Evolutionary conservation across 2,888 invertebrate genomes (phyloP).

Genomic region (Drosophila limbata): DNA sequence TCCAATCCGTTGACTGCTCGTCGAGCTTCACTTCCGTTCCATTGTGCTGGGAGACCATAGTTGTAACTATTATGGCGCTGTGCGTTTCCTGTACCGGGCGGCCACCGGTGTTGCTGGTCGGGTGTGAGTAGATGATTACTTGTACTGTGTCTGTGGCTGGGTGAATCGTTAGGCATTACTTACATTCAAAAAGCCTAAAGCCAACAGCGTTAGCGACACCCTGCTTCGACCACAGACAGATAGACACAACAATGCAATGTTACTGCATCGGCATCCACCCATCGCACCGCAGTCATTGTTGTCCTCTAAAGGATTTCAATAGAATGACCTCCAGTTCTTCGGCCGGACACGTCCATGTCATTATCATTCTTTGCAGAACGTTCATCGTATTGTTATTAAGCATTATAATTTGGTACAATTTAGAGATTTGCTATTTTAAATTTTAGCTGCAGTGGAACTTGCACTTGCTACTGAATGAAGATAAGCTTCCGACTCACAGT

Average conservation of each 20-base stretch:
- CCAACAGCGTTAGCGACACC: constrained; percentile 40
- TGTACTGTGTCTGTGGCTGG: background rate
- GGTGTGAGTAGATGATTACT: background rate
- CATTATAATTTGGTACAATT: constrained; percentile 52
- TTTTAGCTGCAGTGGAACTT: constrained; percentile 14
- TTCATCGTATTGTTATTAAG: constrained; percentile 40
- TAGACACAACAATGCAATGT: constrained; percentile 37
- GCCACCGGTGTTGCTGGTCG: constrained; percentile 13
- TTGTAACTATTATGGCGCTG: constrained; percentile 53
- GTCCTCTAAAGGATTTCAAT: background rate
- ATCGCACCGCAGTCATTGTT: constrained; percentile 25
- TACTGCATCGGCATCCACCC: constrained; percentile 11
- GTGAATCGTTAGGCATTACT: constrained; percentile 36
- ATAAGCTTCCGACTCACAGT: background rate
- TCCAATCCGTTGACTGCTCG: constrained; percentile 41
- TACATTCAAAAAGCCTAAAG: constrained; percentile 26
- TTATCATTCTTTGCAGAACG: constrained; percentile 36
- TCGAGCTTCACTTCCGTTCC: constrained; percentile 49
- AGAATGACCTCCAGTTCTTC: background rate
- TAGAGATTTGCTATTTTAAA: constrained; percentile 41
- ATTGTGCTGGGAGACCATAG: constrained; percentile 48
- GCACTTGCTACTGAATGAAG: background rate
- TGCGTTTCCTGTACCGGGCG: constrained; percentile 44
- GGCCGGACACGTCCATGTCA: constrained; percentile 48
- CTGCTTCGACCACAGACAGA: constrained; percentile 7